A percentile compares a stretch with the other conserved stretches of the same genome.
Evolutionary conservation across 2,888 invertebrate species (phyloP).

Genomic region (Pinctada fucata): DNA sequence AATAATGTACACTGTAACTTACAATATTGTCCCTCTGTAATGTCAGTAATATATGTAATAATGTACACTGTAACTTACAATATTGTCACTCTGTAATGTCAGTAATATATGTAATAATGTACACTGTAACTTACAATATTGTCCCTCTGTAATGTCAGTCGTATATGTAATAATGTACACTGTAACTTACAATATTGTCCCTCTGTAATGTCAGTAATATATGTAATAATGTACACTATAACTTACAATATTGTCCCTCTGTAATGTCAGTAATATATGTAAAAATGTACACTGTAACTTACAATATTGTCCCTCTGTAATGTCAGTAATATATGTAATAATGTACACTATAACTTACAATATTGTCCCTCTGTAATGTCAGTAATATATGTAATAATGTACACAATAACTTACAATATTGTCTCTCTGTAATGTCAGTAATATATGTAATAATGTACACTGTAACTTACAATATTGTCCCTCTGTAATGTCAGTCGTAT

Average conservation of each 20-base stretch:
- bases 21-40: conserved; percentile 40
- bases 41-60: conserved; percentile 53
- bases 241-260: conserved; percentile 27
- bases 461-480: background rate
- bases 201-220: conserved; percentile 58
- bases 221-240: too few species aligned
- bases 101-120: conserved; percentile 48
- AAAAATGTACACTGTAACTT: too few species aligned
- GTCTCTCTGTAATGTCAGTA: conserved; percentile 55
- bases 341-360: too few species aligned
- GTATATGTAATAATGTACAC: too few species aligned
- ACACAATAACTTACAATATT: background rate
- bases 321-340: conserved; percentile 53
- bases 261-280: conserved; percentile 59
- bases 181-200: background rate
- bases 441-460: conserved; percentile 26
- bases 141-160: conserved; percentile 52
- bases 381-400: conserved; percentile 48
- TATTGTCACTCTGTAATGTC: conserved; percentile 47
- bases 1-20: too few species aligned
- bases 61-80: too few species aligned
- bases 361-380: conserved; percentile 47
- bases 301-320: conserved; percentile 40
- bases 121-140: background rate
- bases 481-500: conserved; percentile 56